Evolutionary conservation across 2,797 vertebrate species (phyloP).

Genomic region (Fundulus diaphanus): DNA sequence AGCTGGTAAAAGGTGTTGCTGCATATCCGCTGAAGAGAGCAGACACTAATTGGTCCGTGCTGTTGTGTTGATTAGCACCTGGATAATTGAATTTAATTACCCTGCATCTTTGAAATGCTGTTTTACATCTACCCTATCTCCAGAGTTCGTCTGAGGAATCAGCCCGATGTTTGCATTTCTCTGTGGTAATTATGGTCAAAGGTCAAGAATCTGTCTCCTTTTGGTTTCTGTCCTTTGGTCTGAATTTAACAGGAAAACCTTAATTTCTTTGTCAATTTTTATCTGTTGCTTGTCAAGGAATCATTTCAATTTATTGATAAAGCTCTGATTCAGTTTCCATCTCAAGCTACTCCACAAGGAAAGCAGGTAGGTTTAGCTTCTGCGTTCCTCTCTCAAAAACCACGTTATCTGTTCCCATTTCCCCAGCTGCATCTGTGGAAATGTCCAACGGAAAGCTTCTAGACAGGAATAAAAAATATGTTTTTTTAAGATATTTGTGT

Average conservation of each 20-base stretch:
- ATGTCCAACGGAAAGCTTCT: too few relatives aligned
- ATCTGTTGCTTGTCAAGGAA: background rate
- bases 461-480: too few relatives aligned
- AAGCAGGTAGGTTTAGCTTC: background rate
- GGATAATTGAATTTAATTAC: constrained; percentile 30
- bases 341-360: background rate
- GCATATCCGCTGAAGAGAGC: background rate
- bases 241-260: background rate
- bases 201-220: background rate
- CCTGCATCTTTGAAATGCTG: constrained; percentile 4
- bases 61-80: constrained; percentile 23
- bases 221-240: background rate
- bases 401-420: background rate
- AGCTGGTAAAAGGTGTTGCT: constrained; percentile 5
- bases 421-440: background rate
- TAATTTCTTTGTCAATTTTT: background rate
- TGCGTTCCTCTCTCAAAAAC: background rate
- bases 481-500: too few relatives aligned
- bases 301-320: background rate
- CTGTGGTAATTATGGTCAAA: background rate
- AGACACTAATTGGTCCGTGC: background rate
- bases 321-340: background rate
- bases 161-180: background rate
- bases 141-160: background rate
- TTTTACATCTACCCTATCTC: background rate